Percentiles rank a stretch among this genome's conserved stretches.
Conservation (phyloP, 37 sponge, comb jelly and placozoan species). For the Cladorhizidae sp. region DNA sequence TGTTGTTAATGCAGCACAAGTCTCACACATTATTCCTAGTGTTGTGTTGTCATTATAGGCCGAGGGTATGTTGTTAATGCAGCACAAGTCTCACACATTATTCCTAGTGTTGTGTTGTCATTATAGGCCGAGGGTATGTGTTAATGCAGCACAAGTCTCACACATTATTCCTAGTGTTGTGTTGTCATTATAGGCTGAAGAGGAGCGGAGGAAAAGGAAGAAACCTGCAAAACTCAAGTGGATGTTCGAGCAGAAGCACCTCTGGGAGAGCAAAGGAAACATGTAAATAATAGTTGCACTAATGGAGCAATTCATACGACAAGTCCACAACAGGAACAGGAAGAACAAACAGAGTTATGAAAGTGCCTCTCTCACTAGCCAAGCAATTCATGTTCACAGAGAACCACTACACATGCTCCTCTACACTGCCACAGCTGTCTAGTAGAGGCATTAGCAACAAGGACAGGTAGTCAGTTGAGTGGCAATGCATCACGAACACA, state of each 20-base stretch:
- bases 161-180: neutral
- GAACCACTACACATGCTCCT: no score
- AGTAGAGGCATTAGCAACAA: no score
- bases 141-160: neutral
- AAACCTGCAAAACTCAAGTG: conserved; percentile 41
- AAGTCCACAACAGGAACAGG: no score
- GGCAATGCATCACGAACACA: no score
- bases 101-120: neutral
- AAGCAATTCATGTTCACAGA: no score
- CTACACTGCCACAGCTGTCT: no score
- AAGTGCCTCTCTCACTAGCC: no score
- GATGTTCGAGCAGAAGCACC: conserved; percentile 76
- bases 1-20: neutral
- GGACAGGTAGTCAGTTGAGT: no score
- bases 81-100: neutral
- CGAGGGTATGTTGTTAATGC: neutral
- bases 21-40: neutral
- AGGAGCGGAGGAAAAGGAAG: conserved; percentile 26
- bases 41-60: conserved; percentile 10
- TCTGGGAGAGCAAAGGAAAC: conserved; percentile 82
- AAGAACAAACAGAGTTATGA: no score
- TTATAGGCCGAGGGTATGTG: conserved; percentile 16
- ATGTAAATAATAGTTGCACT: conserved; percentile 50
- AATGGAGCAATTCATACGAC: neutral
- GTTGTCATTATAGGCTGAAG: conserved; percentile 20